A percentile compares a stretch with the other conserved stretches of the same genome.
Evolutionary conservation across 2,797 vertebrate genomes (phyloP).

Genomic region (Podargus strigoides): DNA sequence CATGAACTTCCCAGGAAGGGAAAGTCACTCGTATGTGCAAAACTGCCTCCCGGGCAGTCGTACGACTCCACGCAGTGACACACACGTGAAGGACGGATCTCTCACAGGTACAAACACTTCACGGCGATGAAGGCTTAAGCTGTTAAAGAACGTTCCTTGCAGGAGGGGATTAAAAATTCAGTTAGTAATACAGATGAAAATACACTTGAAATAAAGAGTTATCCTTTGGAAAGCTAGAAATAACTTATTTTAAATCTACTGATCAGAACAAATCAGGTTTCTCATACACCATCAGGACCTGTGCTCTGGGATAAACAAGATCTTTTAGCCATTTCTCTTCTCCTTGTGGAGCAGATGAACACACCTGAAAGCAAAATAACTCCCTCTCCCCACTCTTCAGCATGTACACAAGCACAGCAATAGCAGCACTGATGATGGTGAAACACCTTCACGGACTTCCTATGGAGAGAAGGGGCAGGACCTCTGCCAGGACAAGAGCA

Average conservation of each 20-base stretch:
- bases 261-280: not conserved
- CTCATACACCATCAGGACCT: not conserved
- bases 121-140: not conserved
- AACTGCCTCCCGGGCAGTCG: accelerated
- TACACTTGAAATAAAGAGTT: not conserved
- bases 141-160: not conserved
- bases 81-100: accelerated
- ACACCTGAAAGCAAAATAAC: not conserved
- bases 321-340: not conserved
- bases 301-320: not conserved
- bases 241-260: not conserved
- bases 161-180: not conserved
- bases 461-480: not conserved
- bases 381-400: not conserved
- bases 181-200: not conserved
- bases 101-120: not conserved
- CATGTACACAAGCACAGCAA: not conserved
- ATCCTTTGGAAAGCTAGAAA: not conserved
- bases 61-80: too few species aligned
- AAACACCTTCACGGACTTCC: not conserved
- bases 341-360: not conserved
- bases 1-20: not conserved
- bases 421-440: not conserved
- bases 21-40: not conserved
- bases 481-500: not conserved